Evolutionary conservation across 2,113 vertebrate genomes (phyloP).

Genomic region (Rhagologus leucostigma): DNA sequence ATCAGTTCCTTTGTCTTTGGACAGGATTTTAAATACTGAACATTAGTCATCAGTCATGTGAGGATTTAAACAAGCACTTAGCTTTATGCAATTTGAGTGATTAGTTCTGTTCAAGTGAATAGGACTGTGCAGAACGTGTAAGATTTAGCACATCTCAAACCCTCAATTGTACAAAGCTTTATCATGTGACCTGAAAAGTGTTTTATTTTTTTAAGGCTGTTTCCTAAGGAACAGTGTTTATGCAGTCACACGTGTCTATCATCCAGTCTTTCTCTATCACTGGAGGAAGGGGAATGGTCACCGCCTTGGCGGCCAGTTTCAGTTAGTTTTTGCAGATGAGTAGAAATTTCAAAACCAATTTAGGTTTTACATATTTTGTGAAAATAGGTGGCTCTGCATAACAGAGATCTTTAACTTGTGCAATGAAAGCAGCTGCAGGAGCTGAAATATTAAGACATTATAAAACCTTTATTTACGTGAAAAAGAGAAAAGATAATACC

Average conservation of each 20-base stretch:
- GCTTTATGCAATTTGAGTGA: constrained; percentile 49
- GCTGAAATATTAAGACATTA: not conserved
- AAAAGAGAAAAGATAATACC: not conserved
- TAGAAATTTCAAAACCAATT: not conserved
- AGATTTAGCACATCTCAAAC: constrained; percentile 42
- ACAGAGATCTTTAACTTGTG: not conserved
- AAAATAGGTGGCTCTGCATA: not conserved
- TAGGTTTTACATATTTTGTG: not conserved
- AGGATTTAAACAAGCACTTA: constrained; percentile 60
- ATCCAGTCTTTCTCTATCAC: not conserved
- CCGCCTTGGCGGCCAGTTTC: not conserved
- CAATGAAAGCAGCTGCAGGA: not conserved
- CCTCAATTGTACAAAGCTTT: constrained; percentile 6
- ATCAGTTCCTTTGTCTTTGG: constrained; percentile 30
- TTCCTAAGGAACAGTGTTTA: constrained; percentile 1
- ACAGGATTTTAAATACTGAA: constrained; percentile 27
- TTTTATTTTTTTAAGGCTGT: not conserved
- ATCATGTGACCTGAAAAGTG: not conserved
- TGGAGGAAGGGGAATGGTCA: fast-evolving
- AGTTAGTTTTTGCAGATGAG: not conserved
- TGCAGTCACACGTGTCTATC: not conserved
- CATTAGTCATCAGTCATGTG: constrained; percentile 57
- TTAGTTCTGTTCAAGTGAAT: constrained; percentile 51
- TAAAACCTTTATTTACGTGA: not conserved
- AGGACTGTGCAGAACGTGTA: not conserved